A percentile compares a stretch with the other conserved stretches of the same genome.
These are phyloP conservation scores for crab-eating macaque (Macaca fascicularis) DNA, from an alignment of 2,113 vertebrate species.

Conservation along the genomic window DNA sequence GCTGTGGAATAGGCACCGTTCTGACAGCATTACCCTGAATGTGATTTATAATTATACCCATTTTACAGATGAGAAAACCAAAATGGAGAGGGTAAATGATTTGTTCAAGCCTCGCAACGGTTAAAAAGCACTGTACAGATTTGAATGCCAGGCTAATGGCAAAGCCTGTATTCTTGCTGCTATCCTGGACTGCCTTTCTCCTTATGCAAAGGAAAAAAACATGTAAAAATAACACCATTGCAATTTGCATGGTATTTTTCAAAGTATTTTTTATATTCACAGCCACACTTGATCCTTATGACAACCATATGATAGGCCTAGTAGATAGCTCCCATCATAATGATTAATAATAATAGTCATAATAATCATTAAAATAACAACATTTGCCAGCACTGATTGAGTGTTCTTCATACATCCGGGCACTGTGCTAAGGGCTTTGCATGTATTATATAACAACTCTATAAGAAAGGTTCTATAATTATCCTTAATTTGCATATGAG, in stretches of 20 bases:
- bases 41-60: background rate
- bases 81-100: background rate
- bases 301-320: background rate
- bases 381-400: background rate
- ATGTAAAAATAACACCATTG: background rate
- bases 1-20: background rate
- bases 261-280: slow-evolving; percentile 19
- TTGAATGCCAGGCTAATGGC: background rate
- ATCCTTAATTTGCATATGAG: background rate
- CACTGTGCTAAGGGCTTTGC: background rate
- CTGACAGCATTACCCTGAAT: background rate
- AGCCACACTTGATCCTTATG: background rate
- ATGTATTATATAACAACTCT: background rate
- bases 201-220: background rate
- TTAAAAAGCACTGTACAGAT: background rate
- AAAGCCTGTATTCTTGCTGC: background rate
- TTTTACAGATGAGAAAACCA: slow-evolving; percentile 33
- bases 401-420: background rate
- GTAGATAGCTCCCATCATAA: background rate
- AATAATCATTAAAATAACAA: background rate
- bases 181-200: background rate
- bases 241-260: background rate
- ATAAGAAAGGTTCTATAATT: background rate
- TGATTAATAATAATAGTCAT: background rate
- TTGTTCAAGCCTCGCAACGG: background rate